A percentile compares a stretch with the other conserved stretches of the same genome.
Evolutionary conservation across 1,140 invertebrate species (phyloP).

Genomic region (Rhagoletis pomonella): DNA sequence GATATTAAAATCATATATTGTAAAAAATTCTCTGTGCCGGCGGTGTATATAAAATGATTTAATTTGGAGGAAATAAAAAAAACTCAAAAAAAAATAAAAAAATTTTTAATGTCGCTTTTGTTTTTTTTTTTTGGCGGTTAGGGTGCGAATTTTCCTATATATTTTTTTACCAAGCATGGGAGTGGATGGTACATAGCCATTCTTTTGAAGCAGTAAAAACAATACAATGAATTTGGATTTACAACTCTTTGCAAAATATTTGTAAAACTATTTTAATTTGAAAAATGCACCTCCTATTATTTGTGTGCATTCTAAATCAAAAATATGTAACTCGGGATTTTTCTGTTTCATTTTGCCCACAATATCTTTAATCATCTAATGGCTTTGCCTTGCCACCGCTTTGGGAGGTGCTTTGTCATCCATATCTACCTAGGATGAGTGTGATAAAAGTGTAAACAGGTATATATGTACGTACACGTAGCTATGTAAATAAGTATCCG

Average conservation of each 20-base stretch:
- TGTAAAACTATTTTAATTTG: neutral
- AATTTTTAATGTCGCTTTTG: too few species aligned
- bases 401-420: neutral
- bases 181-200: neutral
- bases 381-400: neutral
- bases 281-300: neutral
- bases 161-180: neutral
- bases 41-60: too few species aligned
- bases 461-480: neutral
- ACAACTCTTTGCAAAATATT: neutral
- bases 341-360: neutral
- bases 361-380: conserved; percentile 10
- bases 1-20: too few species aligned
- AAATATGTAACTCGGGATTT: neutral
- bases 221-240: neutral
- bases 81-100: too few species aligned
- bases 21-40: too few species aligned
- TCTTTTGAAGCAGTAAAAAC: neutral
- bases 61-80: too few species aligned
- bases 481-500: neutral
- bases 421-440: neutral
- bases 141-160: neutral
- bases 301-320: neutral
- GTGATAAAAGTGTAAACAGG: neutral
- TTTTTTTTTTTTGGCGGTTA: too few species aligned